Evolutionary conservation across 2,888 invertebrate species (phyloP).

Genomic region (Catonia carolina): DNA sequence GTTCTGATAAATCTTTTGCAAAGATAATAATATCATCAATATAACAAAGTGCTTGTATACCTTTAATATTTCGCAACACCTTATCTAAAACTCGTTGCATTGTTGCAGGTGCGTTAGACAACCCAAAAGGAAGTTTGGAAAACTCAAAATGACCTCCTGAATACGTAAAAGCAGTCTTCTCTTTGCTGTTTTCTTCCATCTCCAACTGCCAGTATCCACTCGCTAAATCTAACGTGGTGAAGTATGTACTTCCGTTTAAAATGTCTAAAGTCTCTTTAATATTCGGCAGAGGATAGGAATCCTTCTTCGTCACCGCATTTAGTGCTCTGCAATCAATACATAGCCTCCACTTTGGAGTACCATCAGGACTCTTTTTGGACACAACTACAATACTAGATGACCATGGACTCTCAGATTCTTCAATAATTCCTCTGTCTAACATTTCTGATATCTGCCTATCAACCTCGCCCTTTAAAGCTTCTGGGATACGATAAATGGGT

Average conservation of each 20-base stretch:
- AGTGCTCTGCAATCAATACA: constrained; percentile 33
- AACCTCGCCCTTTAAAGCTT: constrained; percentile 2
- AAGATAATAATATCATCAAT: constrained; percentile 32
- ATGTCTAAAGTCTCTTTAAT: constrained; percentile 35
- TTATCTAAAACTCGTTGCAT: constrained; percentile 38
- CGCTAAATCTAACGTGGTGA: constrained; percentile 35
- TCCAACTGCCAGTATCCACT: constrained; percentile 35
- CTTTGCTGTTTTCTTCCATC: constrained; percentile 23
- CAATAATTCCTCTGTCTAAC: constrained; percentile 33
- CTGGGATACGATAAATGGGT: neutral
- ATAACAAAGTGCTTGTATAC: constrained; percentile 24
- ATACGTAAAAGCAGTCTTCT: constrained; percentile 13
- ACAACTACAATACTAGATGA: too few relatives aligned
- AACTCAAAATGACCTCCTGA: constrained; percentile 31
- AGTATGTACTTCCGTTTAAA: constrained; percentile 32
- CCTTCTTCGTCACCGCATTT: constrained; percentile 31
- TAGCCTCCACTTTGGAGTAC: constrained; percentile 31
- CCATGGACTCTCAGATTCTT: constrained; percentile 38
- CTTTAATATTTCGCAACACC: constrained; percentile 32
- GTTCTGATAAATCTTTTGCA: constrained; percentile 9
- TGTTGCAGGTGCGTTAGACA: constrained; percentile 37
- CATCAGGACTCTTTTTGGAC: too few relatives aligned
- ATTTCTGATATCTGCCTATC: constrained; percentile 30
- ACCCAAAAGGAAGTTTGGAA: constrained; percentile 36
- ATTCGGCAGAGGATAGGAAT: constrained; percentile 32